phyloP scores from a whole-genome alignment of 2,113 vertebrate species.

The Prolemur simus region DNA sequence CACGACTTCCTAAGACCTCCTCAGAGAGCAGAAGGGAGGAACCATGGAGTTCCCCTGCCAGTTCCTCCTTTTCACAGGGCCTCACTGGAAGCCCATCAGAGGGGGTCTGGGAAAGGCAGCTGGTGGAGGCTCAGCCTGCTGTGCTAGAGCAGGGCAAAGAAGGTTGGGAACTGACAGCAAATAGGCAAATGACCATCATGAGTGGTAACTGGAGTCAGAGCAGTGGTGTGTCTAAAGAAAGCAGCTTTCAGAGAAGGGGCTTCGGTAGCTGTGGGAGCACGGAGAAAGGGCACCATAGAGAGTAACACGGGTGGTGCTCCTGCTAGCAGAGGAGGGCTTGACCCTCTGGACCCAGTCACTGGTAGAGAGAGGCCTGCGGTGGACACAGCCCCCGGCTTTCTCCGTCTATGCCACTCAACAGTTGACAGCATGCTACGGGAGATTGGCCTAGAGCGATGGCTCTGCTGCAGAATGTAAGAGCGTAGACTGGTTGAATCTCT shows the following conservation, averaged over 20 bases:
- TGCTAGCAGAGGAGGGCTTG: no score
- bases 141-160: background rate
- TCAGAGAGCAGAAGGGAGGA: background rate
- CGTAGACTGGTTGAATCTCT: no score
- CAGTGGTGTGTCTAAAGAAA: background rate
- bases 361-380: background rate
- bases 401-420: background rate
- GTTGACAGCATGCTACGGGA: background rate
- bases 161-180: background rate
- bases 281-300: fast-evolving
- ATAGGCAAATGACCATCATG: background rate
- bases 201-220: background rate
- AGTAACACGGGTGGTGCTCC: fast-evolving
- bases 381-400: background rate
- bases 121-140: no score
- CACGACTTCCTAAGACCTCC: background rate
- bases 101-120: background rate
- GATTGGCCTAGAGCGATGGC: background rate
- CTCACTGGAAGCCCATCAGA: background rate
- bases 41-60: no score
- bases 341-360: background rate
- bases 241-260: background rate
- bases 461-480: no score
- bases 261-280: background rate
- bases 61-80: background rate